phyloP scores from a whole-genome alignment of 2,797 vertebrate species.

The Loriculus beryllinus region DNA sequence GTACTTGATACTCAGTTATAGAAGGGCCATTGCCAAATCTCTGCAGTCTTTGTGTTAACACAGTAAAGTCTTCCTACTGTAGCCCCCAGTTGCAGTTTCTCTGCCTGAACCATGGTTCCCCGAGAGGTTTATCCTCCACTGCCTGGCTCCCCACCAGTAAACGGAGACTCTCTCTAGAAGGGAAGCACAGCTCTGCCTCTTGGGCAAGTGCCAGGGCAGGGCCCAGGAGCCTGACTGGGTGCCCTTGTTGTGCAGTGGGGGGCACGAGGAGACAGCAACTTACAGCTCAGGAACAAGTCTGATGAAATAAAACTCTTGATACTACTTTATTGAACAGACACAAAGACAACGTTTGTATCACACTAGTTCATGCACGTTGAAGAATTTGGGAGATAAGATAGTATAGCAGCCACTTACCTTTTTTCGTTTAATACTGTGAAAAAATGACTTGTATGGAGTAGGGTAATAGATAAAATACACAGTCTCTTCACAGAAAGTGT shows the following conservation, averaged over 20 bases:
- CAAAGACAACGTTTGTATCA: background rate
- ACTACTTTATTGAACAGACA: background rate
- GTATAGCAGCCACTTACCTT: background rate
- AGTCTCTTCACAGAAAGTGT: background rate
- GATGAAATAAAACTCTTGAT: background rate
- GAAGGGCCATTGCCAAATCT: background rate
- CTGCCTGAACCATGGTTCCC: background rate
- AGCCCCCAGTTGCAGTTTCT: background rate
- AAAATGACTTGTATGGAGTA: background rate
- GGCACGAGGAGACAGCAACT: background rate
- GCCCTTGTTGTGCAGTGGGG: background rate
- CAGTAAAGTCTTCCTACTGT: background rate
- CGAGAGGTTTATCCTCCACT: background rate
- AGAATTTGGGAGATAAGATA: too few species aligned
- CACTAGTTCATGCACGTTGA: fast-evolving
- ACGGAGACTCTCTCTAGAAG: background rate
- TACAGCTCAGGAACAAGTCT: background rate
- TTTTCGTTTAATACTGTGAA: background rate
- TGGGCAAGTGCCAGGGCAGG: background rate
- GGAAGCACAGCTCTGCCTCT: fast-evolving
- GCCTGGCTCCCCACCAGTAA: background rate
- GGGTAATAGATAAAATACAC: background rate
- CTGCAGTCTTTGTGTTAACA: fast-evolving
- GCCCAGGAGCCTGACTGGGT: background rate
- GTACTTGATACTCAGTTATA: background rate